phyloP scores from a whole-genome alignment of 2,888 invertebrate species.

The Sabellastarte sp. region DNA sequence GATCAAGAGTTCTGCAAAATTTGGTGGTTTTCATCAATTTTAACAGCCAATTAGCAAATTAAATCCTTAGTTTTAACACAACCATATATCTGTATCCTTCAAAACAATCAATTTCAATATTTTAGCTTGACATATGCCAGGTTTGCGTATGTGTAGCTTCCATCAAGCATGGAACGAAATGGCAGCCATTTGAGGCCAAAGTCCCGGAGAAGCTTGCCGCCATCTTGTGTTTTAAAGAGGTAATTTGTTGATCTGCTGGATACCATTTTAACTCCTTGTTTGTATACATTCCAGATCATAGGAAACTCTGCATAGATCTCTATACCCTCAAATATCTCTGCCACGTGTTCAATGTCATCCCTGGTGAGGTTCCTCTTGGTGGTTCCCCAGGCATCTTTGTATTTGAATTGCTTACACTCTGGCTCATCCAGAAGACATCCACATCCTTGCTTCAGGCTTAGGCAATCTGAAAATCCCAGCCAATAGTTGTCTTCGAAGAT shows the following conservation, averaged over 20 bases:
- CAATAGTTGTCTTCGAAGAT: background rate
- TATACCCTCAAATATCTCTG: background rate
- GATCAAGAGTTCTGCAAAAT: no score
- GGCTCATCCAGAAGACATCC: background rate
- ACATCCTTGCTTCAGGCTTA: background rate
- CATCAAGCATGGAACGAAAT: background rate
- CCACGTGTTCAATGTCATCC: background rate
- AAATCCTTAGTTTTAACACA: no score
- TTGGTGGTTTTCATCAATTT: no score
- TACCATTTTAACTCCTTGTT: background rate
- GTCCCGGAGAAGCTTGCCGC: background rate
- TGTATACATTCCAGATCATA: background rate
- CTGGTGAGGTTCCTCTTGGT: background rate
- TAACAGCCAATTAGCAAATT: no score
- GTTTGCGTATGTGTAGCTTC: background rate
- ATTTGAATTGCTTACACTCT: background rate
- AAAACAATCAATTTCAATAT: background rate
- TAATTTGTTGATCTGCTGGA: background rate
- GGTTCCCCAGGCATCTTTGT: background rate
- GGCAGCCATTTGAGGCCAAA: background rate
- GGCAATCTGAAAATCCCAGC: background rate
- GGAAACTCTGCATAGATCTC: background rate
- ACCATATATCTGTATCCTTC: no score
- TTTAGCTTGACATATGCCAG: background rate
- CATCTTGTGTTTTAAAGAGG: background rate